Evolutionary conservation across 2,797 vertebrate species (phyloP).

Genomic region (Borostomias antarcticus): DNA sequence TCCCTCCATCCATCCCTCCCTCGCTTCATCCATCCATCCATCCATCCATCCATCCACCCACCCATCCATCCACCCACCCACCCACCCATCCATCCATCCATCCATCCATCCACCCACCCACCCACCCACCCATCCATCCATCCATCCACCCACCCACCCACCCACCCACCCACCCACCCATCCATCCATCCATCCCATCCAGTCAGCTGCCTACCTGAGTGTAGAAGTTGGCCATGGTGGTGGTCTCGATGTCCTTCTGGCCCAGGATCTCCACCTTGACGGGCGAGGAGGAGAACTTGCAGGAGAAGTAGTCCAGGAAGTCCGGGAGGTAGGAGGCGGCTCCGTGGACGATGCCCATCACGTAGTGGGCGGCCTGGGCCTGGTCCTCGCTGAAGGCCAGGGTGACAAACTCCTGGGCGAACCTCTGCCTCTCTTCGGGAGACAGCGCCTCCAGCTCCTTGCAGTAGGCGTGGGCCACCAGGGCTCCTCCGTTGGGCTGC

Average conservation of each 20-base stretch:
- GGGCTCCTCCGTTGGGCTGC: slow-evolving; percentile 96
- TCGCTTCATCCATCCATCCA: too few species aligned
- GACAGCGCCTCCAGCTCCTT: slow-evolving; percentile 90
- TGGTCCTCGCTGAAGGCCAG: slow-evolving; percentile 93
- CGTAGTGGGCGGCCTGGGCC: slow-evolving; percentile 88
- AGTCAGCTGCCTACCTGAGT: slow-evolving; percentile 83
- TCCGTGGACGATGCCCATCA: slow-evolving; percentile 96
- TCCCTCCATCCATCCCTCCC: too few species aligned
- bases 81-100: too few species aligned
- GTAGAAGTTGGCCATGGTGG: slow-evolving; percentile 97
- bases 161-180: too few species aligned
- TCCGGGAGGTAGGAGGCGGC: slow-evolving; percentile 94
- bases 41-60: too few species aligned
- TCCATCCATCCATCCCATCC: not conserved
- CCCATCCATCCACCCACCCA: too few species aligned
- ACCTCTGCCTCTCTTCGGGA: slow-evolving; percentile 83
- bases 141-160: too few species aligned
- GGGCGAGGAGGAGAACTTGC: slow-evolving; percentile 92
- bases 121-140: too few species aligned
- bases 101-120: too few species aligned
- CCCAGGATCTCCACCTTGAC: slow-evolving; percentile 99
- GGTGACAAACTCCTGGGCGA: slow-evolving; percentile 90
- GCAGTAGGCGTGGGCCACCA: slow-evolving; percentile 92
- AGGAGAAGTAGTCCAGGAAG: slow-evolving; percentile 98
- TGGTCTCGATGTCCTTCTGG: slow-evolving; percentile 99